These are phyloP conservation scores for Percopsis omiscomaycus DNA, from an alignment of 2,797 vertebrate genomes.

Conservation along the genomic window DNA sequence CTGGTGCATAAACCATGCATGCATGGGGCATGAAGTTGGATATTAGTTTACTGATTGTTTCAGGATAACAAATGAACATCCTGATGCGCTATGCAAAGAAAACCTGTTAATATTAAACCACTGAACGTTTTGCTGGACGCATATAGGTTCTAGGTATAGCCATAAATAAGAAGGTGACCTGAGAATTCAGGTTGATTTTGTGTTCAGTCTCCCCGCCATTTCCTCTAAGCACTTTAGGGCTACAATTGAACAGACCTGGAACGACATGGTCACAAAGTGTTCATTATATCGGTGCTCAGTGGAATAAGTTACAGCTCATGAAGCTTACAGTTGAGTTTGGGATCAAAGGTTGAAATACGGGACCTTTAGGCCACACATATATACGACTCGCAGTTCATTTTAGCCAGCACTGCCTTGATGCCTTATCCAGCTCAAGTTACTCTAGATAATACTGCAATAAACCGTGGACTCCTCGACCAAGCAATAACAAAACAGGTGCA, in stretches of 20 bases:
- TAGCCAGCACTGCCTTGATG: neutral
- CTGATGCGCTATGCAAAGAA: slow-evolving; percentile 31
- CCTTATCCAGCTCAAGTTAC: slow-evolving; percentile 13
- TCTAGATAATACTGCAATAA: neutral
- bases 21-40: slow-evolving; percentile 13
- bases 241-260: slow-evolving; percentile 4
- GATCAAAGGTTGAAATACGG: slow-evolving; percentile 30
- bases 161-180: slow-evolving; percentile 9
- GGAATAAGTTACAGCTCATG: slow-evolving; percentile 15
- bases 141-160: neutral
- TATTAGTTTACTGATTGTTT: neutral
- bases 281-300: slow-evolving; percentile 4
- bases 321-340: slow-evolving; percentile 1
- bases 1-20: slow-evolving; percentile 19
- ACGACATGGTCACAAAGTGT: slow-evolving; percentile 1
- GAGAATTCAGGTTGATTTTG: neutral
- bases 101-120: slow-evolving; percentile 6
- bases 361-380: neutral
- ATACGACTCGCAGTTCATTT: neutral
- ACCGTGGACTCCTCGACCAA: slow-evolving; percentile 10
- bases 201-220: neutral
- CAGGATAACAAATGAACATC: neutral
- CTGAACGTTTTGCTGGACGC: slow-evolving; percentile 18
- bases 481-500: slow-evolving; percentile 17
- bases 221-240: neutral